Evolutionary conservation across 2,113 vertebrate species (phyloP), one percentile per base, ranked within the genome.

Genomic region (Lepus europaeus): DNA sequence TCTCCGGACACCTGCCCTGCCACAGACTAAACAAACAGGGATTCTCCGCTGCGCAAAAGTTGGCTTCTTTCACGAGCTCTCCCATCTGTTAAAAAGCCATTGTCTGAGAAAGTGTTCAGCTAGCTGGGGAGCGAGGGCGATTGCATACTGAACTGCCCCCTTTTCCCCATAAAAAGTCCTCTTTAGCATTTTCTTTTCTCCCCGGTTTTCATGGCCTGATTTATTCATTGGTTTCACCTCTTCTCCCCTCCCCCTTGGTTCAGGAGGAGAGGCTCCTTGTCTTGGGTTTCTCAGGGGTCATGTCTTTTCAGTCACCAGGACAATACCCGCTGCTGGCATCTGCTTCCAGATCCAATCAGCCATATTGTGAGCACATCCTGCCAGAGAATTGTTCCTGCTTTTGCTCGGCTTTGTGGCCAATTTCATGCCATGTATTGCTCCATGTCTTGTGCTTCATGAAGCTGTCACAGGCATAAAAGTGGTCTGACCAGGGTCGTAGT

Each of bases 221-320:
- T 99, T 99, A 99, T 99, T 99, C 99, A 99, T 99, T 99, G 99
- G 98, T 99, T 99, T 99, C 99, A 99, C 98, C 99, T 99, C 98
- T 98, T 98, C 95, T 98, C 98, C 98, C 98, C 98, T 98, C 98
- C 98, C 98, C 98, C 98, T 98, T 98, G 98, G 98, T 98, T 98
- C 98, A 70, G 97, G 98, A 98, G 98, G 98, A 98, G 98, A 97
- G 98, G 97, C 98, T 98, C 96, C 97, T 98, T 98, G 98, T 98
- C 98, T 98, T 98, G 85, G 91, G 98, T 98, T 98, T 98, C 98
- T 98, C 98, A 95, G 98, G 98, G 98, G 98, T 98, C 98, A 98
- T 98, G 98, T 99, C 98, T 98, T 99, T 99, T 99, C 98, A 99
- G 98, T 99, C 98, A 98, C 96, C 7, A 27, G 98, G 98, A 98